A percentile compares a stretch with the other conserved stretches of the same genome.
phyloP scores from a whole-genome alignment of 2,797 vertebrate genomes.

The Erithacus rubecula region DNA sequence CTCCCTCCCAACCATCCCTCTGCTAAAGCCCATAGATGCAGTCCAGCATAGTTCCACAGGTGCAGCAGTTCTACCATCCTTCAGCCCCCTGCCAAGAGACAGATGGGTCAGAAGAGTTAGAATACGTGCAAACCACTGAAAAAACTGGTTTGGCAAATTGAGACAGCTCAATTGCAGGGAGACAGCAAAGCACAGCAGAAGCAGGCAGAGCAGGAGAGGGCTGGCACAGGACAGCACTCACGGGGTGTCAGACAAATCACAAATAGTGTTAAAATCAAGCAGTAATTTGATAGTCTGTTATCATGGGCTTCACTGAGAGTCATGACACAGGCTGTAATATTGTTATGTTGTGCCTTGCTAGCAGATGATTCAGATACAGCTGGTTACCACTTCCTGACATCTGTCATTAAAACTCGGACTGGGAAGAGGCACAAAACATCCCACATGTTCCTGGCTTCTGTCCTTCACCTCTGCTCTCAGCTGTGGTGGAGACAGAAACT shows the following conservation, averaged over 20 bases:
- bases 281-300: not conserved
- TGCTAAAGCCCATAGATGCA: not conserved
- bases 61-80: not conserved
- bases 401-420: not conserved
- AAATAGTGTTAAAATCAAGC: not conserved
- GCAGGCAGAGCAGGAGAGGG: not conserved
- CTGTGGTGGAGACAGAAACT: not conserved
- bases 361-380: not conserved
- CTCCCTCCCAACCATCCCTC: not conserved
- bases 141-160: not conserved
- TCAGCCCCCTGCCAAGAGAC: not conserved
- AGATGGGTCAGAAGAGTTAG: not conserved
- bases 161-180: not conserved
- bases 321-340: not conserved
- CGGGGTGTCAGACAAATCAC: not conserved
- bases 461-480: not conserved
- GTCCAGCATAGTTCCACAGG: rapidly evolving
- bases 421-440: not conserved
- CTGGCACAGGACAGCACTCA: not conserved
- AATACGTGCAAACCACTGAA: not conserved
- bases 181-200: not conserved
- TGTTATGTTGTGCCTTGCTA: not conserved
- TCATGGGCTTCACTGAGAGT: not conserved
- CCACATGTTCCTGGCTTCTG: not conserved
- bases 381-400: conserved; percentile 1